These are phyloP conservation scores for Amiota communis DNA, from an alignment of 2,888 invertebrate genomes.

Conservation along the genomic window DNA sequence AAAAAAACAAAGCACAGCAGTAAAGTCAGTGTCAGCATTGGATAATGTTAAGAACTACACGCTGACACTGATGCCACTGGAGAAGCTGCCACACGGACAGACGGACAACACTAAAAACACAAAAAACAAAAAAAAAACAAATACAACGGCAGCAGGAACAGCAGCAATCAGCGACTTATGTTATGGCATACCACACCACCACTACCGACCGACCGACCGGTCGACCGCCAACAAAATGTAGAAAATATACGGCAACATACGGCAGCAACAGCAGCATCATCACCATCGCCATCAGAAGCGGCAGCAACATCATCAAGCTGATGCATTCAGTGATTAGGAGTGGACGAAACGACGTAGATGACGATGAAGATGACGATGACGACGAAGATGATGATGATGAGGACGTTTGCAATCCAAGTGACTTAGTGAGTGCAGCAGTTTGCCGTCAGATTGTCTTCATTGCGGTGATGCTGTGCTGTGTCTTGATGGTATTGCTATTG, in stretches of 20 bases:
- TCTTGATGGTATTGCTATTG: conserved; percentile 60
- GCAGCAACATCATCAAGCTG: conserved; percentile 61
- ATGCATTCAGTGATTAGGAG: conserved; percentile 65
- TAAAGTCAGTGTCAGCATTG: conserved; percentile 25
- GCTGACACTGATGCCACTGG: conserved; percentile 38
- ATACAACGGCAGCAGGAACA: conserved; percentile 31
- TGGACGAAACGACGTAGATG: conserved; percentile 54
- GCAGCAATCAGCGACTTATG: conserved; percentile 52
- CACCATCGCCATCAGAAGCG: conserved; percentile 38
- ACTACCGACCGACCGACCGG: too few species aligned
- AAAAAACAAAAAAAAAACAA: conserved; percentile 20
- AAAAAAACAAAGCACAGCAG: not conserved
- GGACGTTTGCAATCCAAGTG: not conserved
- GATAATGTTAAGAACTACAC: conserved; percentile 36
- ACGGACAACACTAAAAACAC: too few species aligned
- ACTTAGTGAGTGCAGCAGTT: conserved; percentile 24
- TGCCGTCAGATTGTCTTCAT: conserved; percentile 31
- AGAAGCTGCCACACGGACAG: not conserved
- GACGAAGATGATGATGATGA: conserved; percentile 22
- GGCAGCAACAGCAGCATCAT: not conserved
- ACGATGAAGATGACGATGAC: conserved; percentile 27
- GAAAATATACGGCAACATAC: not conserved
- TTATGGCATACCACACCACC: conserved; percentile 11
- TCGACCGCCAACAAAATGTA: not conserved
- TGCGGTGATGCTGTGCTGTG: conserved; percentile 41